Percentiles rank a stretch among this genome's conserved stretches.
These are phyloP conservation scores for Rhineura floridana DNA, from an alignment of 2,113 vertebrate species.

Conservation along the genomic window DNA sequence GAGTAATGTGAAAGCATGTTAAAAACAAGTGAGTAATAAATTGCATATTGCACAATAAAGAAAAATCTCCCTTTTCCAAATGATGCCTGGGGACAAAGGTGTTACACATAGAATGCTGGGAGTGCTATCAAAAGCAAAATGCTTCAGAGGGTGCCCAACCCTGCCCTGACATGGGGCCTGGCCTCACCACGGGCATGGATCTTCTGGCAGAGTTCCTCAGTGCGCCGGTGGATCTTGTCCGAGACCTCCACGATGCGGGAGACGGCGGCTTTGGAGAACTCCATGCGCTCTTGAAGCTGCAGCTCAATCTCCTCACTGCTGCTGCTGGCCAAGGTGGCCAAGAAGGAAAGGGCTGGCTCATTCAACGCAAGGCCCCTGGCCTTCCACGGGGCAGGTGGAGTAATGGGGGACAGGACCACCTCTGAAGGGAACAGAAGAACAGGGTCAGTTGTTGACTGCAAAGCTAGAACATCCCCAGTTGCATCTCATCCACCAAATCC, in stretches of 20 bases:
- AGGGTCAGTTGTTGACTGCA: not conserved
- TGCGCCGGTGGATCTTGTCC: constrained; percentile 82
- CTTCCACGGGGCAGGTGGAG: constrained; percentile 2
- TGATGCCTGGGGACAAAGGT: not conserved
- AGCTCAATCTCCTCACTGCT: constrained; percentile 87
- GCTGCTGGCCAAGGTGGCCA: constrained; percentile 85
- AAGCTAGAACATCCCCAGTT: not conserved
- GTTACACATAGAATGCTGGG: too few species aligned
- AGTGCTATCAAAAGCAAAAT: too few species aligned
- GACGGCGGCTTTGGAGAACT: constrained; percentile 88
- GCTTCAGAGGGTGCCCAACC: not conserved
- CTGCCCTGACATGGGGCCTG: not conserved
- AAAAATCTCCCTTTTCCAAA: not conserved
- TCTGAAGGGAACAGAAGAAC: not conserved
- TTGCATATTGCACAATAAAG: too few species aligned
- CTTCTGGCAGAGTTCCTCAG: constrained; percentile 82
- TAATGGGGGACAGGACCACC: not conserved
- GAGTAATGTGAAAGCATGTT: not conserved
- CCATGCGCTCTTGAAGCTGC: constrained; percentile 88
- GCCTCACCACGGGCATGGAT: constrained; percentile 80
- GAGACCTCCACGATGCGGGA: constrained; percentile 85
- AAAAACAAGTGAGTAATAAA: not conserved
- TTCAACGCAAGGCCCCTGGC: constrained; percentile 62
- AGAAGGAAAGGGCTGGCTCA: constrained; percentile 83
- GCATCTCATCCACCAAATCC: fast-evolving